Evolutionary conservation across 1,140 invertebrate genomes (phyloP).

Genomic region (Campoletis sonorensis): DNA sequence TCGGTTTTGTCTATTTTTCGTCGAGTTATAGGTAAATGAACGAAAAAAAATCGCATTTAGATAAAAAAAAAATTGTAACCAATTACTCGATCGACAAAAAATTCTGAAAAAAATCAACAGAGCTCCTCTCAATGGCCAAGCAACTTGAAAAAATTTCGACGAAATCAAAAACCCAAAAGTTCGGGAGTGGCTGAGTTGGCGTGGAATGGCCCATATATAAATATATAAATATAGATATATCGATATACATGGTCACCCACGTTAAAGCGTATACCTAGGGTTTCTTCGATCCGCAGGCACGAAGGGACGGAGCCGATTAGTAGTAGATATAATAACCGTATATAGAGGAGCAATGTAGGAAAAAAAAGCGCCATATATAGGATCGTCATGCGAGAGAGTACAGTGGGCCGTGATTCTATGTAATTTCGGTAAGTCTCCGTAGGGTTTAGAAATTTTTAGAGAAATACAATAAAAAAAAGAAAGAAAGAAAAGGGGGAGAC

Average conservation of each 20-base stretch:
- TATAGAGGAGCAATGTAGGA: background rate
- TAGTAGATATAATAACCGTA: constrained; percentile 3
- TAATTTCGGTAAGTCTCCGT: background rate
- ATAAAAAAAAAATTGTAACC: no score
- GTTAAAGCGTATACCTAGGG: constrained; percentile 2
- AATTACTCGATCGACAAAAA: no score
- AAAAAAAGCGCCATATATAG: background rate
- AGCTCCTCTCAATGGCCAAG: no score
- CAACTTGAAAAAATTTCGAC: no score
- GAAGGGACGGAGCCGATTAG: constrained; percentile 22
- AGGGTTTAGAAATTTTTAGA: background rate
- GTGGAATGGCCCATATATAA: no score
- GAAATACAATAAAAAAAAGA: background rate
- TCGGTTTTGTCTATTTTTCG: no score
- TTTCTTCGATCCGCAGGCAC: constrained; percentile 7
- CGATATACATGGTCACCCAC: background rate
- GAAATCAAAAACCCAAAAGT: no score
- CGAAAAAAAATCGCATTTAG: no score
- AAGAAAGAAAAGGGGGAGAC: no score
- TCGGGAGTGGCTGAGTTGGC: no score
- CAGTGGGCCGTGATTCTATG: background rate
- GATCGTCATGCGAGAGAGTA: background rate
- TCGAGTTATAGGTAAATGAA: no score
- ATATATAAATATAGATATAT: background rate
- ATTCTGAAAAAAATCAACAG: no score